A percentile compares a stretch with the other conserved stretches of the same genome.
These are phyloP conservation scores for Aurelia sp. DNA, from an alignment of 30 jellyfish, hydroid and myxozoan species.

Conservation along the genomic window DNA sequence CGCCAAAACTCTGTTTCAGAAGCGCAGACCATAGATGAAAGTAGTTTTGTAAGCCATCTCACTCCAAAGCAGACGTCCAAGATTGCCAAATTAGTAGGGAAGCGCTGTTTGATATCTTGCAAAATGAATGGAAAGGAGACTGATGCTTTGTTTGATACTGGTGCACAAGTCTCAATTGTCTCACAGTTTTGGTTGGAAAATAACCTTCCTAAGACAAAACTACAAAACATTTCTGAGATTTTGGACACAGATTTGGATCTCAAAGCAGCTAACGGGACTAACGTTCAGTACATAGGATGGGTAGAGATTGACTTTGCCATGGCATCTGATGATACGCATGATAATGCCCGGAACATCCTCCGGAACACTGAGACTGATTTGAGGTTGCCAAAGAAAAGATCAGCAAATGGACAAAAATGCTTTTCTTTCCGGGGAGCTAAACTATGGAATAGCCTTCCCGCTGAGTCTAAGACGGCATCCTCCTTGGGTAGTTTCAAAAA, in stretches of 20 bases:
- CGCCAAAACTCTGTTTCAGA: background rate
- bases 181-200: slow-evolving; percentile 22
- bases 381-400: too few relatives aligned
- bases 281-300: slow-evolving; percentile 15
- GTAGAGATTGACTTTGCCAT: too few relatives aligned
- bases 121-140: background rate
- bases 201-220: slow-evolving; percentile 1
- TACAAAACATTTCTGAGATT: slow-evolving; percentile 30
- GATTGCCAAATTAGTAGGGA: slow-evolving; percentile 28
- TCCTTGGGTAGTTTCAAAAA: too few relatives aligned
- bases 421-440: too few relatives aligned
- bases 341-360: too few relatives aligned
- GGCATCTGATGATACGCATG: too few relatives aligned
- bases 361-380: too few relatives aligned
- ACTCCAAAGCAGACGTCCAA: slow-evolving; percentile 33
- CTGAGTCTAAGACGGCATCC: too few relatives aligned
- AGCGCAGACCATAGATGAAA: background rate
- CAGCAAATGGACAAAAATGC: too few relatives aligned
- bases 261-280: slow-evolving; percentile 45
- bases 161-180: slow-evolving; percentile 46
- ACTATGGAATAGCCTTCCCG: too few relatives aligned
- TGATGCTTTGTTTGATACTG: slow-evolving; percentile 38
- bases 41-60: slow-evolving; percentile 14
- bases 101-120: slow-evolving; percentile 8
- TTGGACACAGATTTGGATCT: slow-evolving; percentile 7